Evolutionary conservation across 2,113 vertebrate genomes (phyloP), one percentile per base, ranked within the genome.

Genomic region (Acrocephalus kingi): DNA sequence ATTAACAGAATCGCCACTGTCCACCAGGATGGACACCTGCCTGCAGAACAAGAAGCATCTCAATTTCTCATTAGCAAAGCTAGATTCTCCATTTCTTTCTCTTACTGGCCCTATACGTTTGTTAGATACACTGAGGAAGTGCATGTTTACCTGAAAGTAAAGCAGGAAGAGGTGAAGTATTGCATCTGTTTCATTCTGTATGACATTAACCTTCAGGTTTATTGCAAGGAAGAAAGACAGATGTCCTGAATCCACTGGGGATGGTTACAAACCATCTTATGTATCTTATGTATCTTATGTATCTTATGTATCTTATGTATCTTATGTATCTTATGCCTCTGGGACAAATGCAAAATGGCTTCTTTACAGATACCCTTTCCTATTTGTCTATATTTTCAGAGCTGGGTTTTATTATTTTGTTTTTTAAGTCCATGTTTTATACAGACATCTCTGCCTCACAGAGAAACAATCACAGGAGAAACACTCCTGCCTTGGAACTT

Each of bases 1-100:
- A 88, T 96, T 98, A 82, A 97, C 87, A 45, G 96, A 97, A 13
- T 82, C 93, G 25, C 75, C 55, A 45, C 93, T 91, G 56, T 63
- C 86, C 41, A 52, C 67, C 62, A 97, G 54, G 68, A 82, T 51
- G 39, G 90, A 74, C 74, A 67, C 56, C 59, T 75, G 24, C 79
- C 85, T 28, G 17, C 49, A 16, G 13, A 79, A 37, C 97, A 97
- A 97, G 98, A 95, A 95, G 72, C 59, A 33, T 75, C 33, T 84
- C 41, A 67, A 20, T 24, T 88, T 61, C 28, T 56, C 35, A 41
- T 46, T 64, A 51, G 30, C 56, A 87, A 41, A 56, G 10, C 11
- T 39, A 49, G 17, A 41, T 28, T 33, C 17, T 52, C 21, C 9
- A 20, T 73, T 83, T 66, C 31, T 64, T 64, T 56, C 30, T 72